phyloP scores from a whole-genome alignment of 2,797 vertebrate genomes.

The Danio albolineatus region DNA sequence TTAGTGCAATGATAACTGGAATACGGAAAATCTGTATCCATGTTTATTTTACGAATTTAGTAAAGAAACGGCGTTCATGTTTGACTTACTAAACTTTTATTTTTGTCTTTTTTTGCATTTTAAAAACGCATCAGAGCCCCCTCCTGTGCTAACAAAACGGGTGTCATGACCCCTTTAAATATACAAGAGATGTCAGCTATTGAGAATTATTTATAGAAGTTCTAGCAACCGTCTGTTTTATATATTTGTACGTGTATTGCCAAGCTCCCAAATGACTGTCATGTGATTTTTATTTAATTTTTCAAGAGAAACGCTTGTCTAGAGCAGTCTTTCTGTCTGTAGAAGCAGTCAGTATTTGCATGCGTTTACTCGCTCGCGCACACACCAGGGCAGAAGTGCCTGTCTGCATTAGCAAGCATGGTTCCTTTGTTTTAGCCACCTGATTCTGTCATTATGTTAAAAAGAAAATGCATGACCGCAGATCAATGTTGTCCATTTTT shows the following conservation, averaged over 20 bases:
- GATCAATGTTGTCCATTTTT: constrained; percentile 10
- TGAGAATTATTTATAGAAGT: constrained; percentile 55
- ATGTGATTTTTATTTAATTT: constrained; percentile 30
- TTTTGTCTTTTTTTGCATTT: constrained; percentile 33
- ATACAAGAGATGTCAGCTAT: constrained; percentile 44
- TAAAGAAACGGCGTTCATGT: constrained; percentile 22
- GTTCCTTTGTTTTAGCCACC: constrained; percentile 27
- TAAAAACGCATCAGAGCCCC: constrained; percentile 10
- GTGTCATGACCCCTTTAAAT: constrained; percentile 46
- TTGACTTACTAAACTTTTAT: constrained; percentile 34
- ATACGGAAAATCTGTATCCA: constrained; percentile 67
- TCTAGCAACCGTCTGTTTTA: constrained; percentile 49
- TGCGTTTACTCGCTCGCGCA: constrained; percentile 25
- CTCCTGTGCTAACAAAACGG: constrained; percentile 19
- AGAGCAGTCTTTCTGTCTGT: constrained; percentile 25
- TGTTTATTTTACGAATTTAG: constrained; percentile 30
- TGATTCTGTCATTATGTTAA: constrained; percentile 22
- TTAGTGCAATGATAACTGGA: constrained; percentile 84
- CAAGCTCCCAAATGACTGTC: constrained; percentile 28
- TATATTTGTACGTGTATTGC: constrained; percentile 58
- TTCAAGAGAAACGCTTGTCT: constrained; percentile 27
- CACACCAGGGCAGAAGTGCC: not conserved
- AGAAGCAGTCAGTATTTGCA: constrained; percentile 44
- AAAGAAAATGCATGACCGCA: constrained; percentile 47
- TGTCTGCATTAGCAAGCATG: constrained; percentile 32